Conservation (phyloP, 2,888 invertebrate species). For the Zonitis immaculata region DNA sequence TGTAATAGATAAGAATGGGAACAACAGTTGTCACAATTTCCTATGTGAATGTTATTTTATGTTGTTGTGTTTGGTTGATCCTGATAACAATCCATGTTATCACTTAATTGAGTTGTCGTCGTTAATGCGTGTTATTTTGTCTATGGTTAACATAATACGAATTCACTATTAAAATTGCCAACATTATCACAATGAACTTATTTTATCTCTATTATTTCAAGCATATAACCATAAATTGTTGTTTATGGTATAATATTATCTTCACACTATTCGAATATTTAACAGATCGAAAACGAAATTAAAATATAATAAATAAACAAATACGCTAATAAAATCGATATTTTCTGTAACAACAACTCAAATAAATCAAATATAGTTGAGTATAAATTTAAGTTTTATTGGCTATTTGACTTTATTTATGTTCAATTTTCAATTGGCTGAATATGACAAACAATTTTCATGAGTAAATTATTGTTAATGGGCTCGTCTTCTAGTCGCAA, state of each 20-base stretch:
- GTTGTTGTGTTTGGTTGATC: constrained; percentile 15
- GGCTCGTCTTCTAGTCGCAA: background rate
- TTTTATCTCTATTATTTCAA: background rate
- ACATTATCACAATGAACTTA: background rate
- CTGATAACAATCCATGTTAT: constrained; percentile 19
- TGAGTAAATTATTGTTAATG: background rate
- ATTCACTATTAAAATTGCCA: background rate
- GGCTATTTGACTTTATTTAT: background rate
- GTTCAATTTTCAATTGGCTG: background rate
- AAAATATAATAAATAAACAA: too few relatives aligned
- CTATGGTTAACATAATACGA: background rate
- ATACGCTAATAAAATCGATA: too few relatives aligned
- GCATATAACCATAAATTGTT: background rate
- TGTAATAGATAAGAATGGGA: constrained; percentile 9
- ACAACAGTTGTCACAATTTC: constrained; percentile 14
- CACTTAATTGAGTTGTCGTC: constrained; percentile 23
- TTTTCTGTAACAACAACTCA: too few relatives aligned
- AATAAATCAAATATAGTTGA: too few relatives aligned
- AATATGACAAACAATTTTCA: background rate
- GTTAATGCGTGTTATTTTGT: constrained; percentile 12
- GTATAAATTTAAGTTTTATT: background rate
- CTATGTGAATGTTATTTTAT: constrained; percentile 12
- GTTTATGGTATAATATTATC: background rate
- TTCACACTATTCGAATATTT: background rate
- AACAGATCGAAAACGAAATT: too few relatives aligned